Conservation (phyloP, 2,888 invertebrate genomes). For the Ormyrus pomaceus region DNA sequence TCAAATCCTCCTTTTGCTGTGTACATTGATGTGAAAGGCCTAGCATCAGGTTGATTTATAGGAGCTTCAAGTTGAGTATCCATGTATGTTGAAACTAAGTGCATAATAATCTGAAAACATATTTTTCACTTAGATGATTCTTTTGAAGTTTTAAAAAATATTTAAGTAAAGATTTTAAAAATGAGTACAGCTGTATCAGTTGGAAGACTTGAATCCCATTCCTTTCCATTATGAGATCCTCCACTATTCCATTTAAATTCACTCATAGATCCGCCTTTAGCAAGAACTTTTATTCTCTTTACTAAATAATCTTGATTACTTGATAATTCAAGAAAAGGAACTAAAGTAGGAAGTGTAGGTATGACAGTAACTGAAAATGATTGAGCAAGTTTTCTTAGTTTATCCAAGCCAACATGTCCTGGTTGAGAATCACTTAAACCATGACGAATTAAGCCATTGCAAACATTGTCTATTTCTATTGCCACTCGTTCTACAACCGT, state of each 20-base stretch:
- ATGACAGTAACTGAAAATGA: slow-evolving; percentile 77
- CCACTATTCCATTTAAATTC: slow-evolving; percentile 93
- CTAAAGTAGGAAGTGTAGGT: slow-evolving; percentile 80
- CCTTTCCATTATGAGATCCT: slow-evolving; percentile 83
- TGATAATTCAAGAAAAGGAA: slow-evolving; percentile 89
- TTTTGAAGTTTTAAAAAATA: too few species aligned
- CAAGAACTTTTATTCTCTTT: slow-evolving; percentile 86
- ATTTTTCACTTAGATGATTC: not conserved
- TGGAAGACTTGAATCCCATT: slow-evolving; percentile 89
- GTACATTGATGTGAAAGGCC: slow-evolving; percentile 79
- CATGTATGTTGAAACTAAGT: slow-evolving; percentile 89
- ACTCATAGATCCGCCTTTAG: slow-evolving; percentile 91
- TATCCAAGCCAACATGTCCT: slow-evolving; percentile 84
- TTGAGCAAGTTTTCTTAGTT: slow-evolving; percentile 85
- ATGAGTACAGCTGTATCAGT: slow-evolving; percentile 88
- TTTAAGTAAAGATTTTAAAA: slow-evolving; percentile 4
- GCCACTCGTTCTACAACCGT: slow-evolving; percentile 88
- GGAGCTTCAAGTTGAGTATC: slow-evolving; percentile 87
- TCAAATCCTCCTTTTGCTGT: slow-evolving; percentile 75
- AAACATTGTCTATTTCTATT: slow-evolving; percentile 84
- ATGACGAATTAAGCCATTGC: slow-evolving; percentile 83
- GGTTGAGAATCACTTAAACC: slow-evolving; percentile 83
- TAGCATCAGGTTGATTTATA: slow-evolving; percentile 81
- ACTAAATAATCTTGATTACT: slow-evolving; percentile 92
- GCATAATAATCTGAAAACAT: slow-evolving; percentile 84